phyloP scores from a whole-genome alignment of 2,888 invertebrate genomes.

The Fissipunctia ypsillon region DNA sequence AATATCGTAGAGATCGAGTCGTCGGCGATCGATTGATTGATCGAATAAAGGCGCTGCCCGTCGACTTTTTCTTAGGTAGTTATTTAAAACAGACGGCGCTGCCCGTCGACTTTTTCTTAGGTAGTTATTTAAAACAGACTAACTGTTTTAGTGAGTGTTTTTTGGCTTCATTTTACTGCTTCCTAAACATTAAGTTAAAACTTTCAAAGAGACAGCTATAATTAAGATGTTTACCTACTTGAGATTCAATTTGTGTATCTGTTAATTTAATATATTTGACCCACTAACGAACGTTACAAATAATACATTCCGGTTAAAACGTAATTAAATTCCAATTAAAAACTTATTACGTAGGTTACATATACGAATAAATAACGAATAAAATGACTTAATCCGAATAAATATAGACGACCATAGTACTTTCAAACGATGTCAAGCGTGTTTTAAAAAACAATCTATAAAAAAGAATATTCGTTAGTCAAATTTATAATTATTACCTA shows the following conservation, averaged over 20 bases:
- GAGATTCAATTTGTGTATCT: conserved; percentile 31
- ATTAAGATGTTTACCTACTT: conserved; percentile 9
- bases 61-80: neutral
- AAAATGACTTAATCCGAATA: conserved; percentile 37
- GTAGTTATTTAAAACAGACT: neutral
- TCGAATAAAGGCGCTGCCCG: no score
- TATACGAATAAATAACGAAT: conserved; percentile 50
- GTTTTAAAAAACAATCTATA: conserved; percentile 21
- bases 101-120: neutral
- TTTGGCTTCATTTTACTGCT: neutral
- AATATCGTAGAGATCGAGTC: no score
- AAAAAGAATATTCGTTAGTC: conserved; percentile 1
- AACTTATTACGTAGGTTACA: conserved; percentile 30
- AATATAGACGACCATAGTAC: conserved; percentile 32
- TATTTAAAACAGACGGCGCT: neutral
- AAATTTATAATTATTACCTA: conserved; percentile 15
- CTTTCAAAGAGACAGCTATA: no score
- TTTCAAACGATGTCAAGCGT: neutral
- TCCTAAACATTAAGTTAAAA: neutral
- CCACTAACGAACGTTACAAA: conserved; percentile 31
- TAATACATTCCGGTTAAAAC: conserved; percentile 12
- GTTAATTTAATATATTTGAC: neutral
- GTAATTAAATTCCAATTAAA: conserved; percentile 24
- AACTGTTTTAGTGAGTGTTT: no score
- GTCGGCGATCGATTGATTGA: neutral